These are phyloP conservation scores for Rhyacophila brunnea DNA, from an alignment of 1,140 invertebrate species.

Conservation along the genomic window DNA sequence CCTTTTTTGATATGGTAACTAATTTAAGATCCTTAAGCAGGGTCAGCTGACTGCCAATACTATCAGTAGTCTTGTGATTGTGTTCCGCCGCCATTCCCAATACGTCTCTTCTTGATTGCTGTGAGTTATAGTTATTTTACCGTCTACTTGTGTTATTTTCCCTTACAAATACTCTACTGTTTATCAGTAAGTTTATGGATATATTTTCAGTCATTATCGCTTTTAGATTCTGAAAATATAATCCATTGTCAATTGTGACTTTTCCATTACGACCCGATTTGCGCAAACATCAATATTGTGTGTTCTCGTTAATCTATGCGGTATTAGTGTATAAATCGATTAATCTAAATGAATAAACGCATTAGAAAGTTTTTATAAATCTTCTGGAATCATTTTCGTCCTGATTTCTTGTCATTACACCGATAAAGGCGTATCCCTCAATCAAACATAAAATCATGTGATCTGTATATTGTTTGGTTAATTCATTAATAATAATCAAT, in stretches of 20 bases:
- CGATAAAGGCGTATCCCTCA: slow-evolving; percentile 20
- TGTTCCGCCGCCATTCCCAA: slow-evolving; percentile 53
- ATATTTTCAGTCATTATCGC: too few relatives aligned
- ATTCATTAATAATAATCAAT: too few relatives aligned
- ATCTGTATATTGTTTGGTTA: slow-evolving; percentile 7
- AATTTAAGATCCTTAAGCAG: not conserved
- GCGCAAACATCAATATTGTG: slow-evolving; percentile 18
- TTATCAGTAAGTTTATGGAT: not conserved
- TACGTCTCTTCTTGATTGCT: slow-evolving; percentile 50
- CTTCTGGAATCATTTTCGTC: not conserved
- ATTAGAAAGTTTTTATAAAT: not conserved
- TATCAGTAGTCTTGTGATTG: slow-evolving; percentile 57
- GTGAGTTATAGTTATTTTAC: slow-evolving; percentile 30
- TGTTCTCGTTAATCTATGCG: not conserved
- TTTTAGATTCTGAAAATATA: not conserved
- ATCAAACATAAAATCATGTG: slow-evolving; percentile 17
- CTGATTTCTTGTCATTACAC: not conserved
- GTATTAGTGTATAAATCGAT: not conserved
- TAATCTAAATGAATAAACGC: not conserved
- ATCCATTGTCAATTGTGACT: slow-evolving; percentile 20
- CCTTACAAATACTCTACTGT: not conserved
- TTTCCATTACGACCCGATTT: not conserved
- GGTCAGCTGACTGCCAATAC: slow-evolving; percentile 54
- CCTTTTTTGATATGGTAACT: slow-evolving; percentile 13
- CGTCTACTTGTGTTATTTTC: not conserved